A percentile compares a stretch with the other conserved stretches of the same genome.
These are phyloP conservation scores for Strigamia maritima DNA, from an alignment of 2,888 invertebrate genomes.

Conservation along the genomic window DNA sequence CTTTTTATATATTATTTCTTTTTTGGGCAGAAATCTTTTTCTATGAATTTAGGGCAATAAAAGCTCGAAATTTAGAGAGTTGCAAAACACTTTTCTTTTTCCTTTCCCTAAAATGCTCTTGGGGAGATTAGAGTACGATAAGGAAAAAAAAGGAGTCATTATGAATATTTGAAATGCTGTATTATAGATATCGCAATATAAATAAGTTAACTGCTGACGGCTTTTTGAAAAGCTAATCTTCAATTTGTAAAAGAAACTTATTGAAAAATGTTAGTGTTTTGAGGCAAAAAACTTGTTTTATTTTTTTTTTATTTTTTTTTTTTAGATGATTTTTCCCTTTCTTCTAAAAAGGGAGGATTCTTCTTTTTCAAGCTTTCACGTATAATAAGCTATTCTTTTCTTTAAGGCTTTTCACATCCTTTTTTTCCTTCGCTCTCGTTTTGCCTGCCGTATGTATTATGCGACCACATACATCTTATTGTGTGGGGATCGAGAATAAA, in stretches of 20 bases:
- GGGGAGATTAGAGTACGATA: not conserved
- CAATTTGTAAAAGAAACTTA: not conserved
- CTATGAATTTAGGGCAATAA: not conserved
- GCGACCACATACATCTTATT: not conserved
- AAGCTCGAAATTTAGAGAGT: not conserved
- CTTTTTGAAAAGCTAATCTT: not conserved
- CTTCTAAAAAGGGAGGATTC: constrained; percentile 10
- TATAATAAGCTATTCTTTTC: constrained; percentile 30
- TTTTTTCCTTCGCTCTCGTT: not conserved
- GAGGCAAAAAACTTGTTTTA: not conserved
- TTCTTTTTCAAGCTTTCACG: not conserved
- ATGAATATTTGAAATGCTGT: not conserved
- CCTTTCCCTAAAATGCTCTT: not conserved
- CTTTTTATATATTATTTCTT: not conserved
- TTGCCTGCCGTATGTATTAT: not conserved
- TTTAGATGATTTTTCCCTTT: not conserved
- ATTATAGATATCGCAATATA: not conserved
- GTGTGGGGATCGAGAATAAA: not conserved
- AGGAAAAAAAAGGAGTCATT: not conserved
- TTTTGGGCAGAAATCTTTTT: not conserved
- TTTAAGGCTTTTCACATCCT: constrained; percentile 24
- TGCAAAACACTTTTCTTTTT: not conserved
- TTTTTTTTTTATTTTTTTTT: not conserved
- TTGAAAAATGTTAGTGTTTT: not conserved
- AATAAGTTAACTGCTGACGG: not conserved